Conservation (phyloP, 2,113 vertebrate species). For the Bagarius yarrelli region DNA sequence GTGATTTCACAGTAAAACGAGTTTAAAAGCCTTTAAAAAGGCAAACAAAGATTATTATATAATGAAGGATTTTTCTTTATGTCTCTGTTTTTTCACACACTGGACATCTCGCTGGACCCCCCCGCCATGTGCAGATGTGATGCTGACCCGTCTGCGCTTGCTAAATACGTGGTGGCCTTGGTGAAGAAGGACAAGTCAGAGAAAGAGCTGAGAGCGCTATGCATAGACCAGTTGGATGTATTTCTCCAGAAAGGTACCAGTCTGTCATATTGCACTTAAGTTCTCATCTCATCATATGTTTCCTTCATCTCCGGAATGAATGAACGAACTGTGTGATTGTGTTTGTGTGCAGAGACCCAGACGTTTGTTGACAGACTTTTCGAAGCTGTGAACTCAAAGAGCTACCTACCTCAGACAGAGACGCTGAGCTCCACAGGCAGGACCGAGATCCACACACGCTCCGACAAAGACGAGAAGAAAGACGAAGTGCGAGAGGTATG, state of each 20-base stretch:
- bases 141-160: conserved; percentile 95
- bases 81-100: background rate
- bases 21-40: too few species aligned
- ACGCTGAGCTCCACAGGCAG: conserved; percentile 74
- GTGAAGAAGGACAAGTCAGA: conserved; percentile 99
- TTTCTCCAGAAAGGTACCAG: conserved; percentile 95
- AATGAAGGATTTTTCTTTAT: too few species aligned
- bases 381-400: conserved; percentile 93
- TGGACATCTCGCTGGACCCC: background rate
- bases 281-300: too few species aligned
- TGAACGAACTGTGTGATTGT: background rate
- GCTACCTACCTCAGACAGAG: conserved; percentile 90
- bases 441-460: conserved; percentile 79
- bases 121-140: conserved; percentile 81
- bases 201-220: conserved; percentile 93
- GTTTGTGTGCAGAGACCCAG: conserved; percentile 82
- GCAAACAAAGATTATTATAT: too few species aligned
- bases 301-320: too few species aligned
- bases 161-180: conserved; percentile 97
- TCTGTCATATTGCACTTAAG: too few species aligned
- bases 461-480: conserved; percentile 94
- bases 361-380: conserved; percentile 97
- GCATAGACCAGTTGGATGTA: conserved; percentile 97
- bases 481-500: conserved; percentile 71
- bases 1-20: too few species aligned